Base-by-base conservation (phyloP, 2,113 vertebrate genomes). In the Periophthalmodon schlosseri region DNA sequence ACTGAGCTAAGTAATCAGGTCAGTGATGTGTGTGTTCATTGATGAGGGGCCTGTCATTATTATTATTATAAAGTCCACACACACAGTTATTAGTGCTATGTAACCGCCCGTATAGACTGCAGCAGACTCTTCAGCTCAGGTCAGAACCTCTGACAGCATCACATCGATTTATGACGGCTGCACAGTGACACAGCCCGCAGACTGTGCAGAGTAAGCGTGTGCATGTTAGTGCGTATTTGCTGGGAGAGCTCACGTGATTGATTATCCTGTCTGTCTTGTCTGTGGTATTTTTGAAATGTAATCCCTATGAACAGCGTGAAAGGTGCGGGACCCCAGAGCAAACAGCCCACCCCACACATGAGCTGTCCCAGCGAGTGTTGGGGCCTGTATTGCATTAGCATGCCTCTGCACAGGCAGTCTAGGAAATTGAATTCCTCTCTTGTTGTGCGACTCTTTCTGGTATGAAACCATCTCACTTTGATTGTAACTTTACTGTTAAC, bases 191-290 rank as follows among this genome's bases (percentile, higher is more conserved):
- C 88, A 72, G 83, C 79, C 86, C 78, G 84, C 86, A 88, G 90
- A 87, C 90, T 77, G 61, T 69, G 28, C 67, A 9, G 60, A 44
- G 6, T 8, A 52, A 69, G 72, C 64, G 28, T 71, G 80, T 70
- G 16, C 24, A 28, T 9, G 60, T 50, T 73, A 58, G 54, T 77
- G 78, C 76, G 76, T 67, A 80, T 75, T 88, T 79, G 85, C 64
- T 65, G 67, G 74, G 77, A 63, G 36, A n/a, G 64, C 84, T 86
- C 85, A 77, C 80, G 87, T 93, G 93, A 94, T 94, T 93, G 91
- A 93, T 94, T 92, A 91, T 91, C 91, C 91, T 86, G 92, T 89
- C 89, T 61, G 88, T 88, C 86, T 88, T 84, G 92, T 91, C 89
- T 85, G 87, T 87, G 87, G 86, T 89, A 85, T 91, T 93, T 93